Evolutionary conservation across 2,888 invertebrate genomes (phyloP).

Genomic region (Cordilura impudica): DNA sequence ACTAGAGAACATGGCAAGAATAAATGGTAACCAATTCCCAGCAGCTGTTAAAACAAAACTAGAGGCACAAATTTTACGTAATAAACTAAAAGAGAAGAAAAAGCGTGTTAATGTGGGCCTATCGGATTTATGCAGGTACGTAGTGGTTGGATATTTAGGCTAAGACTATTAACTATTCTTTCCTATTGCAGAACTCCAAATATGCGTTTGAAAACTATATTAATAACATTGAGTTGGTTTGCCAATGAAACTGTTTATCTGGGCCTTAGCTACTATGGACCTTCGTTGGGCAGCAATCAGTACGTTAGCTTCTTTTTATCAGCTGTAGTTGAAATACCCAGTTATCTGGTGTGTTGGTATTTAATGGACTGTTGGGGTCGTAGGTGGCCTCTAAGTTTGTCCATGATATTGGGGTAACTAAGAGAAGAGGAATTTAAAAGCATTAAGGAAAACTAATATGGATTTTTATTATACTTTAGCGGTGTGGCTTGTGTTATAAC

Average conservation of each 20-base stretch:
- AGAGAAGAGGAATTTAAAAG: background rate
- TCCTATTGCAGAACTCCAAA: constrained; percentile 84
- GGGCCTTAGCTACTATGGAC: constrained; percentile 93
- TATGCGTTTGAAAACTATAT: constrained; percentile 90
- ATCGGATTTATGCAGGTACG: constrained; percentile 74
- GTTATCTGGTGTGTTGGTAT: constrained; percentile 91
- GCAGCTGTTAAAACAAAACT: constrained; percentile 85
- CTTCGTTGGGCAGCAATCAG: constrained; percentile 91
- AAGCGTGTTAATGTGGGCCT: constrained; percentile 78
- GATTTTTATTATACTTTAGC: constrained; percentile 76
- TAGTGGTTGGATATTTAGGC: background rate
- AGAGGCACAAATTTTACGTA: constrained; percentile 84
- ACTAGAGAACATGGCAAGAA: constrained; percentile 86
- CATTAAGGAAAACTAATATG: background rate
- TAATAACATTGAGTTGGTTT: constrained; percentile 94
- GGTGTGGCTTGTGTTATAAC: constrained; percentile 92
- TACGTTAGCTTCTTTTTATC: constrained; percentile 93
- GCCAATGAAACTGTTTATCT: constrained; percentile 95
- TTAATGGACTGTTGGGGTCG: constrained; percentile 93
- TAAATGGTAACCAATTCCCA: constrained; percentile 88
- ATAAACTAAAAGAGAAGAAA: constrained; percentile 81
- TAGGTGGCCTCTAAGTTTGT: constrained; percentile 91
- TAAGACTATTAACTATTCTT: background rate
- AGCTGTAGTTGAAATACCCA: constrained; percentile 92
- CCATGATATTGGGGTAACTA: constrained; percentile 89